phyloP scores from a whole-genome alignment of 2,888 invertebrate genomes.

The Pasiphila rectangulata region DNA sequence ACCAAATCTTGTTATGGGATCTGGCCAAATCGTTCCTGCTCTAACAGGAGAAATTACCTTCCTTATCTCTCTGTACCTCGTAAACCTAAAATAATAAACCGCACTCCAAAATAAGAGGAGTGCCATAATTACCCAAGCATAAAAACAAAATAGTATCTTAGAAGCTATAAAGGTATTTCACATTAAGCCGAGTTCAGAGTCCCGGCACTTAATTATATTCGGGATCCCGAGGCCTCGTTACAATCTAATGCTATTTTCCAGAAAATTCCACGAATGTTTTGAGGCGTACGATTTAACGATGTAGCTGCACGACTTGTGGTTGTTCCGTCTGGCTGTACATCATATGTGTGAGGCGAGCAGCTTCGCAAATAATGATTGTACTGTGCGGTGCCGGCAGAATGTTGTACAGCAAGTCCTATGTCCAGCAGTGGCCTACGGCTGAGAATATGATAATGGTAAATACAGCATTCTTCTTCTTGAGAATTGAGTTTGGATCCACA shows the following conservation, averaged over 20 bases:
- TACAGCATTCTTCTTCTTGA: too few species aligned
- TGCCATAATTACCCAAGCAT: conserved; percentile 22
- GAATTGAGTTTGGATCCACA: too few species aligned
- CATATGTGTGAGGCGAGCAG: too few species aligned
- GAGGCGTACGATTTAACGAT: conserved; percentile 9
- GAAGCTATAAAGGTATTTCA: conserved; percentile 24
- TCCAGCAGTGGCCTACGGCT: too few species aligned
- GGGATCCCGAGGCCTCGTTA: conserved; percentile 22
- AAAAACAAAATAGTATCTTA: conserved; percentile 25
- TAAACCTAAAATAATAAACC: conserved; percentile 22
- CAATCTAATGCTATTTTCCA: conserved; percentile 25
- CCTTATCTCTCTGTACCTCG: conserved; percentile 7
- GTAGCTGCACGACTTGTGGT: not conserved
- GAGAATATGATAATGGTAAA: too few species aligned
- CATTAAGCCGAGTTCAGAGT: conserved; percentile 24
- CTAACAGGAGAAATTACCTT: not conserved
- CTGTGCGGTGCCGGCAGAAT: too few species aligned
- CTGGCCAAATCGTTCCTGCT: not conserved
- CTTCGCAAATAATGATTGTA: too few species aligned
- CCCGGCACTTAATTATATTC: conserved; percentile 30
- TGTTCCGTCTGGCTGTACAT: too few species aligned
- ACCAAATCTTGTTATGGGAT: too few species aligned
- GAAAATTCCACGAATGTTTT: conserved; percentile 22
- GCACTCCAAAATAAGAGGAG: conserved; percentile 8
- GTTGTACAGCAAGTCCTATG: too few species aligned